Conservation (phyloP, 2,797 vertebrate genomes). For the Helicolenus hilgendorfi region DNA sequence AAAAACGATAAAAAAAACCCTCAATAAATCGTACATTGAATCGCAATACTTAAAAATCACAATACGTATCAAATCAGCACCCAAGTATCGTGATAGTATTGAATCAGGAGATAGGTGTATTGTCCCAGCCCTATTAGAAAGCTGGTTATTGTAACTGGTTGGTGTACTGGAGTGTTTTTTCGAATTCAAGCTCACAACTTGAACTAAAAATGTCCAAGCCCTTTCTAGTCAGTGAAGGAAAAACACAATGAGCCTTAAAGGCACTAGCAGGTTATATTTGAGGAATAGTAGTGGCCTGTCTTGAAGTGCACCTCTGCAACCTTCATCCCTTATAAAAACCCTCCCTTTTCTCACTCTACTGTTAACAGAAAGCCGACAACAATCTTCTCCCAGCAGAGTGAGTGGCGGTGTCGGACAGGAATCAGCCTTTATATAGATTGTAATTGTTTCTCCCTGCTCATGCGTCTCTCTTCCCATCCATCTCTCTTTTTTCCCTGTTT, state of each 20-base stretch:
- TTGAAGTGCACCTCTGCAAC: slow-evolving; percentile 60
- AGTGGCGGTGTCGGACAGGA: slow-evolving; percentile 83
- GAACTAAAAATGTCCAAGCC: background rate
- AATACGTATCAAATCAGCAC: background rate
- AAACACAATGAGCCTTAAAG: slow-evolving; percentile 16
- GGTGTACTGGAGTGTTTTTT: background rate
- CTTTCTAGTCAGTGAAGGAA: background rate
- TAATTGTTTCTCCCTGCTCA: slow-evolving; percentile 89
- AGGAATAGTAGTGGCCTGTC: slow-evolving; percentile 22
- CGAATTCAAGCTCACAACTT: background rate
- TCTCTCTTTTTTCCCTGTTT: slow-evolving; percentile 79
- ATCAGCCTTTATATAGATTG: slow-evolving; percentile 90
- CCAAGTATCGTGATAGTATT: background rate
- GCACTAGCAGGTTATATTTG: slow-evolving; percentile 7
- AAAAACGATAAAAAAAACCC: background rate
- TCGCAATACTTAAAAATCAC: background rate
- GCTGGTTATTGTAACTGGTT: background rate
- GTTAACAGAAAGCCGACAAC: slow-evolving; percentile 79
- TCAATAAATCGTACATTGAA: background rate
- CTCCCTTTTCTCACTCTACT: slow-evolving; percentile 57
- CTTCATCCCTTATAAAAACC: slow-evolving; percentile 73
- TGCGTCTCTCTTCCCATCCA: slow-evolving; percentile 83
- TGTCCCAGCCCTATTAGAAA: background rate
- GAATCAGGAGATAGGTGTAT: background rate
- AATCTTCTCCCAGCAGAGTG: slow-evolving; percentile 81